Base-by-base conservation (phyloP, 2,888 invertebrate genomes). In the Drosophila picticornis region DNA sequence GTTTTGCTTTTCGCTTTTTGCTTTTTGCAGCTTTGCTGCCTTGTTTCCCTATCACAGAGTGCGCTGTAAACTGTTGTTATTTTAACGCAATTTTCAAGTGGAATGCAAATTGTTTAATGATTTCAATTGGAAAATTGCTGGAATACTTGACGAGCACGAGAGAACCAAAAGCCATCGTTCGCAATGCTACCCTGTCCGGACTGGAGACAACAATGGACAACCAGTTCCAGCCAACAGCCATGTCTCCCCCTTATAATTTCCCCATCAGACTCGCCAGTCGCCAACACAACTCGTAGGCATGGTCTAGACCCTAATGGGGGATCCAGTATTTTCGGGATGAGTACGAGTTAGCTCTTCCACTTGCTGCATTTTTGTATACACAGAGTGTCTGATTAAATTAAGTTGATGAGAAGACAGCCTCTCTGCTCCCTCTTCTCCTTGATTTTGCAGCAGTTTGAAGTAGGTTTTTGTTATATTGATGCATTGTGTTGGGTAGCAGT, bases 41-140 rank as follows among this genome's bases (percentile, higher is more conserved):
- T 40, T 27, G 48, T 55, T 66, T 48, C 38, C 63, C 70, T 67
- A 77, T 77, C 74, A 67, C 43, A 66, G 73, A 63, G 46, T 64
- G 46, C 64, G 66, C 77, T 76, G 83, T 80, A 89, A 84, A 84
- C 88, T 90, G 86, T 87, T 87, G 86, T 84, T 91, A 90, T 91
- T 91, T 90, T 85, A 89, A 91, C 91, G 91, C 91, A 91, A 91
- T 91, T 91, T 91, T 91, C 90, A 91, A 91, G 91, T 90, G 92
- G 91, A 83, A 91, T 91, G 91, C 91, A 91, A 91, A 91, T 91
- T 91, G 91, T 91, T 91, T 91, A 91, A 91, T 91, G 91, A 91
- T 91, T 91, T 91, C 92, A 91, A 91, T 91, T 91, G 92, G 92
- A 91, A 91, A 91, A 91, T 91, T 91, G 91, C 90, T 91, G 88